Conservation (phyloP, 2,888 invertebrate species). For the Erebia palarica region DNA sequence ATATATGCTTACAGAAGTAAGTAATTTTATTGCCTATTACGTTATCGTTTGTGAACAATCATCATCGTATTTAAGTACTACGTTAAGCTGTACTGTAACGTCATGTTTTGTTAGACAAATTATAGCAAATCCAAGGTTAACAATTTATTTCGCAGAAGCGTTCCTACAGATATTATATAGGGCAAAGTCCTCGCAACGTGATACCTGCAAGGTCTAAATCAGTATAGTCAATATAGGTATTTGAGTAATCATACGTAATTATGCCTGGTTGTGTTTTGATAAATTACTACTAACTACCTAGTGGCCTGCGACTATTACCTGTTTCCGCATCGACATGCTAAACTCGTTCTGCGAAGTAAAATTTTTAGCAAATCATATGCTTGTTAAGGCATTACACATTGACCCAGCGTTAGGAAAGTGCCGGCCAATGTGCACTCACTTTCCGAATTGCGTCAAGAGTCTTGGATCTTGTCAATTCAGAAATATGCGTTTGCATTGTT, state of each 20-base stretch:
- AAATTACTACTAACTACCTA: background rate
- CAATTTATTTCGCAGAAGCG: conserved; percentile 12
- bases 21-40: too few species aligned
- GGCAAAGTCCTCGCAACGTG: conserved; percentile 64
- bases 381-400: too few species aligned
- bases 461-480: too few species aligned
- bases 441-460: too few species aligned
- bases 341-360: background rate
- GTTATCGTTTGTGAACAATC: too few species aligned
- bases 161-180: conserved; percentile 44
- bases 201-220: conserved; percentile 18
- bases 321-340: background rate
- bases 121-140: conserved; percentile 10
- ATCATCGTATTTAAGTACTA: too few species aligned
- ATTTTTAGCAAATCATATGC: too few species aligned
- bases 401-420: too few species aligned
- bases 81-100: background rate
- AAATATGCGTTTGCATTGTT: too few species aligned
- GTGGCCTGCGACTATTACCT: background rate
- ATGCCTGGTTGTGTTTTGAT: background rate
- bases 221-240: background rate
- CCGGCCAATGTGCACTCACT: too few species aligned
- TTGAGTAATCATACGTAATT: background rate
- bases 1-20: too few species aligned
- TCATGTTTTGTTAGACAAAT: background rate